Base-by-base conservation (phyloP, 2,113 vertebrate species). In the Thalassoma bifasciatum region DNA sequence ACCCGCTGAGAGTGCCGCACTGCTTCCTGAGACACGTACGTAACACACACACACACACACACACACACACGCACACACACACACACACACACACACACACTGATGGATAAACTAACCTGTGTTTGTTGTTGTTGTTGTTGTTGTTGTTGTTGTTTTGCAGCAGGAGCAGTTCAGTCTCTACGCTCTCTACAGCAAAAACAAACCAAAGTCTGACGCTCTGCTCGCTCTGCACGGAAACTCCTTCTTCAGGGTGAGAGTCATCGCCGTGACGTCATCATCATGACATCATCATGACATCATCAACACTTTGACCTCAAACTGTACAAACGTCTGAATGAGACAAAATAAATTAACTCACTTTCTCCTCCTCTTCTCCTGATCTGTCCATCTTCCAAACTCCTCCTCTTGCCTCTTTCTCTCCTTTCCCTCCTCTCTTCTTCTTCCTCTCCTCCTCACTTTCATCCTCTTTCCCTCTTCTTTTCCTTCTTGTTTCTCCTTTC, bases 21-120 rank as follows among this genome's bases (percentile, higher is more conserved):
- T 97, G 96, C 91, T 99, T 99, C 92, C 93, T 98, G 13, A 85
- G 97, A 87, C 97, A 99, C 0, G 98, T 99, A 96, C 91, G 95
- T 42, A 17, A 16, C 63, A 5, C 56, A 38, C 21, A 22, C 24
- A 34, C 30, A 30, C 30, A 30, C 30, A 30, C 30, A 30, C 30
- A 30, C 30, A 30, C 30, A 30, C 30, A 30, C 30, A 30, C 30
- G 6, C 30, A 30, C 30, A 30, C 30, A 30, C 30, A 30, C 30
- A 30, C 30, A 30, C 30, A 30, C 30, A 30, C 30, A 30, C 30
- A 30, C 30, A 30, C 30, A 44, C 13, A 8, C 46, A 21, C 22
- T n/a, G 17, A 34, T 66, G 23, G n/a, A n/a, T n/a, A n/a, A n/a
- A n/a, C n/a, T n/a, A n/a, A n/a, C n/a, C n/a, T n/a, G n/a, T n/a